Conservation (phyloP, 2,113 vertebrate genomes). For the Ranitomeya imitator region DNA sequence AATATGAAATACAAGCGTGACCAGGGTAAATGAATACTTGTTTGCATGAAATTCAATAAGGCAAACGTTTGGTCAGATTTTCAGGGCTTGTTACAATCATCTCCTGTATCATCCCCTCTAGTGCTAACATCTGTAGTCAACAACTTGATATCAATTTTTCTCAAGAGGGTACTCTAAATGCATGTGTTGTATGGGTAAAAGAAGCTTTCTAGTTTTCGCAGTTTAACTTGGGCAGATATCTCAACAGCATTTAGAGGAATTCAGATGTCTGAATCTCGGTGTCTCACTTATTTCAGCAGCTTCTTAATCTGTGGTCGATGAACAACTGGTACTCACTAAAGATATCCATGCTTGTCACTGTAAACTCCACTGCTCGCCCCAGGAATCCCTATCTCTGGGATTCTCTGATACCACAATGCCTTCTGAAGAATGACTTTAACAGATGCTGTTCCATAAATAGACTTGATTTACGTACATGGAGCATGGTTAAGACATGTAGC, state of each 20-base stretch:
- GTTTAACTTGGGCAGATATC: conserved; percentile 1
- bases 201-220: not conserved
- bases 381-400: conserved; percentile 24
- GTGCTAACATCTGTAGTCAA: not conserved
- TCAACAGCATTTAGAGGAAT: not conserved
- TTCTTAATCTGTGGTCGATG: conserved; percentile 11
- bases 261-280: not conserved
- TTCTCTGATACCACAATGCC: conserved; percentile 14
- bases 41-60: conserved; percentile 36
- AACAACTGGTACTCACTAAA: conserved; percentile 42
- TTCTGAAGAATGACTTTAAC: conserved; percentile 35
- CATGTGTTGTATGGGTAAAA: conserved; percentile 19
- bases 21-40: not conserved
- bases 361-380: not conserved
- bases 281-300: conserved; percentile 36
- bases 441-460: conserved; percentile 31
- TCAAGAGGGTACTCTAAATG: not conserved
- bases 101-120: not conserved
- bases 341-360: conserved; percentile 26
- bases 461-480: conserved; percentile 8
- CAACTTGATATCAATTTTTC: conserved; percentile 23
- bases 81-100: not conserved
- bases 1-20: not conserved
- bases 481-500: not conserved
- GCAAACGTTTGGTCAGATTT: not conserved